Evolutionary conservation across 2,113 vertebrate genomes (phyloP), one percentile per base, ranked within the genome.

Genomic region (Lipophrys pholis): DNA sequence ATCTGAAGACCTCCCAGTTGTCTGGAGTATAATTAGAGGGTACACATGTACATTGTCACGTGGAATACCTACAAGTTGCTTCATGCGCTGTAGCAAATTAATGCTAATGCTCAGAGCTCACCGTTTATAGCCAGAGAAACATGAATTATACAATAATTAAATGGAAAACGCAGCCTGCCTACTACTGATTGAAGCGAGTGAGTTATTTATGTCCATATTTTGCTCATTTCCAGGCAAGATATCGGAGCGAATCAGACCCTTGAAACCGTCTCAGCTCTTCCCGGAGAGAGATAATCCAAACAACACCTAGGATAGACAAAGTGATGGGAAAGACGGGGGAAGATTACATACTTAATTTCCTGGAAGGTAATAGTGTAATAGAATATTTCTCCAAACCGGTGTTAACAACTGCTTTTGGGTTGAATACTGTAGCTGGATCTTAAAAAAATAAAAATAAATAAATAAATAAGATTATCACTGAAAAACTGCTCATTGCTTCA

Each of bases 101-200:
- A 54, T 16, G 42, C 36, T 76, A 39, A 65, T 46, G 11, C 8
- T 54, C 55, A 16, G 14, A 66, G 52, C n/a, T 68, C 6, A 21
- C 11, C 14, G 67, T 43, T 43, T 62, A 8, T 40, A 71, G 58
- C 69, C 39, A 75, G 45, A 53, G 39, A 6, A 14, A 49, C 49
- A 61, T 6, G 7, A 39, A 15, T 73, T 83, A 69, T 36, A 66
- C 46, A 64, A 38, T 61, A 73, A 76, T 63, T 69, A 30, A 40
- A 73, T 12, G 10, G 15, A 48, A 73, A 80, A 83, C 55, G 69
- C 14, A n/a, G 43, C 16, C 12, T 46, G 43, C 51, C 12, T 61
- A 12, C 21, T 12, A 61, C 59, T 57, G 63, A 35, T 39, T 49
- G 2, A 40, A 55, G 57, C n/a, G 58, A 49, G 56, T 6, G 11